Evolutionary conservation across 1,140 invertebrate genomes (phyloP), one percentile per base, ranked within the genome.

Genomic region (Monochamus saltuarius): DNA sequence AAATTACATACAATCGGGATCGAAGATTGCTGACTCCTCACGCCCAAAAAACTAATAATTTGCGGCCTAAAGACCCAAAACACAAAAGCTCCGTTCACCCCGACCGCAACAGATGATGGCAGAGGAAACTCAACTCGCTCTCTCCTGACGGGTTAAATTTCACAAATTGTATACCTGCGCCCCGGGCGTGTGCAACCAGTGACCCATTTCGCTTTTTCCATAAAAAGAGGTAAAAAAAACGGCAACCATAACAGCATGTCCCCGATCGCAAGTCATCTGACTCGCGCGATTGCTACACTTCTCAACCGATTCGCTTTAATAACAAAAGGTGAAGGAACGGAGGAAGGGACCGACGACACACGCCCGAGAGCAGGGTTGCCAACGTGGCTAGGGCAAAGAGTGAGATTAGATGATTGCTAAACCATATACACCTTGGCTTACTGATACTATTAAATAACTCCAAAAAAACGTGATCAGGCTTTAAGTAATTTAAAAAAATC

Each of bases 251-350:
- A 61, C 59, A 61, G 59, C 59, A 56, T 61, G 59, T 39, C 53
- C 55, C 54, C 54, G 54, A 52, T 51, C 59, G 56, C 59, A 61
- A 61, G 59, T 61, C 59, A 61, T 61, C 52, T 61, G 59, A 61
- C 59, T 52, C 59, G 45, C 37, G 45, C 45, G 46, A 45, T 56
- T 39, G 53, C 49, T 56, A 38, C 51, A 42, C 38, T 37, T 50
- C 49, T 56, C 43, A 61, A 56, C 59, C 52, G 52, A 61, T 61
- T 61, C 51, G 43, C 36, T 22, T 55, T 17, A 51, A 51, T 53
- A 50, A 59, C 42, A 59, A 42, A 52, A 53, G 34, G 59, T 55
- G 52, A 61, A 61, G 43, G 59, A 29, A 29, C 22, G 22, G 22
- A 29, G 22, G 22, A 29, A 29, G 22, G 22, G 22, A 29, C 22